Base-by-base conservation (phyloP, 2,797 vertebrate genomes). In the Hyperoplus lanceolatus region DNA sequence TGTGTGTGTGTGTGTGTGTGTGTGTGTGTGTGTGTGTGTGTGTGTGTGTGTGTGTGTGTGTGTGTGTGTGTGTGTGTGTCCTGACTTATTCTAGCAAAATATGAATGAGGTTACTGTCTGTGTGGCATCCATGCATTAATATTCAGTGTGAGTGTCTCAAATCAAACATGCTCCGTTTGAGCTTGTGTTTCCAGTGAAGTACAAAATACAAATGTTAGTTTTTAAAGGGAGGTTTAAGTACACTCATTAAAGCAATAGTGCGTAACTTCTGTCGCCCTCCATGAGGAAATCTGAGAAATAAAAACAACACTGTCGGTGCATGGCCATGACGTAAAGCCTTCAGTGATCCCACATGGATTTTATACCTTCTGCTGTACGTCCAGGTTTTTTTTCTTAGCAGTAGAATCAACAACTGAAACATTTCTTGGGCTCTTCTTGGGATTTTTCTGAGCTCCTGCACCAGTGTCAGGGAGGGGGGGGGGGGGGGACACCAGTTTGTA, bases 71-170 rank as follows among this genome's bases (percentile, higher is more conserved):
- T 59, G 50, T 16, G 18, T 43, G 14, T 16, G 15, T 42, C 42
- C 36, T 66, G 53, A 70, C 39, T 68, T 50, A 12, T 38, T 53
- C 15, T 16, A 13, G 18, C 36, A 58, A 55, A 79, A 80, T 74
- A 76, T 69, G 66, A 88, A 71, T 79, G 81, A 77, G 66, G 46
- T 42, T 55, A 8, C 18, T 72, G 46, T 77, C 39, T 61, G 45
- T 60, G 54, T 42, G 10, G 13, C 6, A 43, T 43, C 4, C 8
- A 60, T 13, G 50, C 13, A 61, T 81, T 74, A 18, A 67, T 59
- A 74, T 63, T 67, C 70, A 50, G 50, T 13, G 18, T 29, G 43
- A 16, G 36, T 16, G n/a, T 14, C 38, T 68, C 36, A 29, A 11
- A 64, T 49, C 10, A 60, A 29, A 53, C 21, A 41, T 21, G 42